phyloP scores from a whole-genome alignment of 92 coral and sea anemone genomes.

The Virgularia gustaviana region DNA sequence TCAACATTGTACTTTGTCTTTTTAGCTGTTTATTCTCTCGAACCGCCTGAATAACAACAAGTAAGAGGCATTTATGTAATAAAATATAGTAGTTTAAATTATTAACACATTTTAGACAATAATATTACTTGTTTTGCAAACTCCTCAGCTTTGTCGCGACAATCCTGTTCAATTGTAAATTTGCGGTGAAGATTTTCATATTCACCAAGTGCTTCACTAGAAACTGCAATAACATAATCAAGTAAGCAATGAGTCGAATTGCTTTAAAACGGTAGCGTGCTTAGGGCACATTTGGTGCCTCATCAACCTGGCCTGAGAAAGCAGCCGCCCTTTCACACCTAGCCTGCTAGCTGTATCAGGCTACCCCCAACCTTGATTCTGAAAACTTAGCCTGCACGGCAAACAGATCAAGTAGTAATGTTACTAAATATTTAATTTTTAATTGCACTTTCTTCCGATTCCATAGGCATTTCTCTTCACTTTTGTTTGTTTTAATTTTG shows the following conservation, averaged over 20 bases:
- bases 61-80: background rate
- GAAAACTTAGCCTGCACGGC: no score
- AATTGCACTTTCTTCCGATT: no score
- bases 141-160: constrained; percentile 92
- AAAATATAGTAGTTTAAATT: background rate
- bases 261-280: background rate
- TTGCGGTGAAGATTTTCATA: constrained; percentile 91
- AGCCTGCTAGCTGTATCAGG: no score
- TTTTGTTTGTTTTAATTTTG: no score
- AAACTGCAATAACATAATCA: constrained; percentile 49
- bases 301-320: no score
- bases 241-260: background rate
- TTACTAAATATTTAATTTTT: no score
- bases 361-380: no score
- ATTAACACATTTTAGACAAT: background rate
- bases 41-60: constrained; percentile 56
- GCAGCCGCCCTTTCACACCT: no score
- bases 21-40: constrained; percentile 77
- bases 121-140: constrained; percentile 75
- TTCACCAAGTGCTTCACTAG: constrained; percentile 80
- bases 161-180: constrained; percentile 78
- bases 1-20: constrained; percentile 79
- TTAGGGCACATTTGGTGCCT: background rate
- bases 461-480: no score
- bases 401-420: no score